phyloP scores from a whole-genome alignment of 2,797 vertebrate genomes.

The Anguilla marmorata region DNA sequence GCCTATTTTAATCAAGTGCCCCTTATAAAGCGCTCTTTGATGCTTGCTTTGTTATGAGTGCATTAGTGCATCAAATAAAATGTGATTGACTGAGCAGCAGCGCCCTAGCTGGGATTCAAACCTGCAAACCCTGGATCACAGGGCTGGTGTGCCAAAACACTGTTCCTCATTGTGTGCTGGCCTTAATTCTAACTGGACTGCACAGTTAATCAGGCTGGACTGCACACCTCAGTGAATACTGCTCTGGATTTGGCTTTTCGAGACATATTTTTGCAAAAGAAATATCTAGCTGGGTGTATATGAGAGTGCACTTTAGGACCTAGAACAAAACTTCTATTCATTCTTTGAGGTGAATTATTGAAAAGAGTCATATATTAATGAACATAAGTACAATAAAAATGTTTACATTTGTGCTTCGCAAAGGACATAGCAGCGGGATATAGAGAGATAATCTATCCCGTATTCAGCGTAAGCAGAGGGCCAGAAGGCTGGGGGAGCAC shows the following conservation, averaged over 20 bases:
- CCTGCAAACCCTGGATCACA: background rate
- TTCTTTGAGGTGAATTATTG: background rate
- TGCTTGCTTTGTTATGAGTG: background rate
- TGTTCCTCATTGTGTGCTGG: background rate
- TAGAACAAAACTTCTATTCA: background rate
- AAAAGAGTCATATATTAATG: background rate
- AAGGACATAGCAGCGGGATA: background rate
- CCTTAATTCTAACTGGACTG: background rate
- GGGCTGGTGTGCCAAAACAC: background rate
- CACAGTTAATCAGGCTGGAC: background rate
- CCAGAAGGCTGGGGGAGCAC: background rate
- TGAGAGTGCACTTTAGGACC: background rate
- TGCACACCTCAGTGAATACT: background rate
- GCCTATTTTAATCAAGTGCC: background rate
- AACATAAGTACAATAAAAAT: background rate
- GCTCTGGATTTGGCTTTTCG: background rate
- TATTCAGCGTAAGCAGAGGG: background rate
- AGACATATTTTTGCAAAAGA: background rate
- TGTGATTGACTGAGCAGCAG: background rate
- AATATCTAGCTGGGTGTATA: background rate
- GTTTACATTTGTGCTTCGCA: background rate
- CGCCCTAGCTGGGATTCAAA: background rate
- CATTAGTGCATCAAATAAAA: background rate
- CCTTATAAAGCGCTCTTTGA: background rate
- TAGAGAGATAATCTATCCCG: background rate